Evolutionary conservation across 2,797 vertebrate genomes (phyloP).

Genomic region (Euthynnus affinis): DNA sequence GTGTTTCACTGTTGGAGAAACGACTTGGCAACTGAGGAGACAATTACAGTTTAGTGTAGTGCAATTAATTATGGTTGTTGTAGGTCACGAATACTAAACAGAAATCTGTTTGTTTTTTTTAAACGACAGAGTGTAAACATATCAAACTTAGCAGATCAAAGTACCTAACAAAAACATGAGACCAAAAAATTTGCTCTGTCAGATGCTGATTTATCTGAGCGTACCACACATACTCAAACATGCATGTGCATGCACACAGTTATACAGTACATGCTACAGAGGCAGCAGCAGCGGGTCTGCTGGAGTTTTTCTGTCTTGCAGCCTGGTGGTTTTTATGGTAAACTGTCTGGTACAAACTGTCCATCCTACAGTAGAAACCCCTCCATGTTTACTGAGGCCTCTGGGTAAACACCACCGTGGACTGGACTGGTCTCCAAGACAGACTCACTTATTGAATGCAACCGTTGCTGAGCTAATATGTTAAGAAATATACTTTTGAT

Average conservation of each 20-base stretch:
- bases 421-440: neutral
- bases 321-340: constrained; percentile 14
- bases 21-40: too few relatives aligned
- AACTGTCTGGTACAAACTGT: constrained; percentile 20
- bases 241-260: neutral
- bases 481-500: neutral
- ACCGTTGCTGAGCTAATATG: constrained; percentile 16
- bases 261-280: neutral
- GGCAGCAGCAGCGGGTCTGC: neutral
- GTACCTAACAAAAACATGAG: neutral
- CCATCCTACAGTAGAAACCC: constrained; percentile 22
- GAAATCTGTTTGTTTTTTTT: neutral
- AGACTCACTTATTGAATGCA: constrained; percentile 24
- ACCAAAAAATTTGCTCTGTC: neutral
- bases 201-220: neutral
- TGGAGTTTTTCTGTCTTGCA: neutral
- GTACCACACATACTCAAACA: neutral
- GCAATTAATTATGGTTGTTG: neutral
- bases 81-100: neutral
- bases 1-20: neutral
- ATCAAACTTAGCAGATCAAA: neutral
- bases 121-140: neutral
- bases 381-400: constrained; percentile 32
- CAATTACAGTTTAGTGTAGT: neutral
- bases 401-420: constrained; percentile 47